Evolutionary conservation across 2,888 invertebrate genomes (phyloP).

Genomic region (Teinopalpus imperialis): DNA sequence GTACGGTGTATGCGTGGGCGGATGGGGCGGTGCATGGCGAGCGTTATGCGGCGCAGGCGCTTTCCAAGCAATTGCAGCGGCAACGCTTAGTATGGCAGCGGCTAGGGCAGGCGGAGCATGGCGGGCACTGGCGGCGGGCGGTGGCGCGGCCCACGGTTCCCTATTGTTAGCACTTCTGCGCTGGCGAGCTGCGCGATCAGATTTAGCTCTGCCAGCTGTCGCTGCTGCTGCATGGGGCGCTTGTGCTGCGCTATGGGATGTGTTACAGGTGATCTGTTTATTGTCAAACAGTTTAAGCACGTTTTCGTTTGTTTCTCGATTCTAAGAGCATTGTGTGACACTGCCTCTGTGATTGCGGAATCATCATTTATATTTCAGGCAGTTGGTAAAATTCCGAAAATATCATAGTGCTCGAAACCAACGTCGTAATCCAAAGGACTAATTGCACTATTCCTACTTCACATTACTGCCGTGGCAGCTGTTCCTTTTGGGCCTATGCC

Average conservation of each 20-base stretch:
- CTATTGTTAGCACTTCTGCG: slow-evolving; percentile 87
- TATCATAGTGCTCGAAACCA: no score
- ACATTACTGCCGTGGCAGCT: no score
- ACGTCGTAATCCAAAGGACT: no score
- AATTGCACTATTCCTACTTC: no score
- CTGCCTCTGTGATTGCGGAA: no score
- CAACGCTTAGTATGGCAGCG: slow-evolving; percentile 90
- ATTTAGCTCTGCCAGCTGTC: slow-evolving; percentile 90
- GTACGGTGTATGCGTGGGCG: slow-evolving; percentile 91
- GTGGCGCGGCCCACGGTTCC: slow-evolving; percentile 90
- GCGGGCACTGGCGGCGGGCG: slow-evolving; percentile 89
- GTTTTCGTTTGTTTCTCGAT: no score
- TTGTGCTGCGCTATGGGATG: slow-evolving; percentile 93
- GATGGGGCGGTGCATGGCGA: slow-evolving; percentile 87
- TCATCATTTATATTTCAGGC: no score
- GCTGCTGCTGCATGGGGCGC: slow-evolving; percentile 94
- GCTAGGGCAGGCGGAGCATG: slow-evolving; percentile 86
- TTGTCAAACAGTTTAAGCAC: background rate
- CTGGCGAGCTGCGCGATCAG: slow-evolving; percentile 91
- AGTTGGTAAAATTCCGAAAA: no score
- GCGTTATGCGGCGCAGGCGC: slow-evolving; percentile 88
- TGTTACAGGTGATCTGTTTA: slow-evolving; percentile 72
- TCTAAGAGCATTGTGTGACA: no score
- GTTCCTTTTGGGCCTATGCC: no score
- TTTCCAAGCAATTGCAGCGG: slow-evolving; percentile 89